Conservation (phyloP, 2,888 invertebrate species). For the Zelleria hepariella region DNA sequence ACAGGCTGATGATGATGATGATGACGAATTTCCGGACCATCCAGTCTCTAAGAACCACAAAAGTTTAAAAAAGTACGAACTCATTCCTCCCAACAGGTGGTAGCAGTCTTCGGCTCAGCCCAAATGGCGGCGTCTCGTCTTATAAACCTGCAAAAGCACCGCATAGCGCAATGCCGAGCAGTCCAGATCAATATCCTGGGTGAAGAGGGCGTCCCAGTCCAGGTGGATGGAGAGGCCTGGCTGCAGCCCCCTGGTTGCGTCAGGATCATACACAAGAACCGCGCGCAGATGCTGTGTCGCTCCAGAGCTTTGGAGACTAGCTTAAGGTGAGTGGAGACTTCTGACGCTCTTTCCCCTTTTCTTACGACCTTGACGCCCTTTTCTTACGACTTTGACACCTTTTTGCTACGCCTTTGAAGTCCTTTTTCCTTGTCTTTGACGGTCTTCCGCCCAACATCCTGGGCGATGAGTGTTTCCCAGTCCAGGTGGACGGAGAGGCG, state of each 20-base stretch:
- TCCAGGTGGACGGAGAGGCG: slow-evolving; percentile 92
- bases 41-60: too few species aligned
- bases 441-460: too few species aligned
- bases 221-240: slow-evolving; percentile 99
- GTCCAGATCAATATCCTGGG: slow-evolving; percentile 97
- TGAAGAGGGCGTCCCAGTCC: slow-evolving; percentile 93
- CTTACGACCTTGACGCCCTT: too few species aligned
- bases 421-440: too few species aligned
- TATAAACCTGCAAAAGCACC: slow-evolving; percentile 95
- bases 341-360: too few species aligned
- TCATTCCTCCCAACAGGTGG: slow-evolving; percentile 60
- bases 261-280: slow-evolving; percentile 95
- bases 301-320: slow-evolving; percentile 93
- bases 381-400: too few species aligned
- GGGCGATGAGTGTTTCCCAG: slow-evolving; percentile 26
- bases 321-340: slow-evolving; percentile 72
- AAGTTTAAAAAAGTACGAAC: too few species aligned
- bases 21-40: too few species aligned
- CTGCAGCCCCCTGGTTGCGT: slow-evolving; percentile 97
- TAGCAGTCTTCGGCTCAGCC: slow-evolving; percentile 97
- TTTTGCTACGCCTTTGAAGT: too few species aligned
- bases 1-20: too few species aligned
- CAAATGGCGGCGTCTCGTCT: slow-evolving; percentile 97
- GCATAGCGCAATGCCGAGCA: slow-evolving; percentile 96
- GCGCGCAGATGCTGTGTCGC: slow-evolving; percentile 95